Percentiles rank a stretch among this genome's conserved stretches.
Evolutionary conservation across 2,888 invertebrate genomes (phyloP).

Genomic region (Sisyra terminalis): DNA sequence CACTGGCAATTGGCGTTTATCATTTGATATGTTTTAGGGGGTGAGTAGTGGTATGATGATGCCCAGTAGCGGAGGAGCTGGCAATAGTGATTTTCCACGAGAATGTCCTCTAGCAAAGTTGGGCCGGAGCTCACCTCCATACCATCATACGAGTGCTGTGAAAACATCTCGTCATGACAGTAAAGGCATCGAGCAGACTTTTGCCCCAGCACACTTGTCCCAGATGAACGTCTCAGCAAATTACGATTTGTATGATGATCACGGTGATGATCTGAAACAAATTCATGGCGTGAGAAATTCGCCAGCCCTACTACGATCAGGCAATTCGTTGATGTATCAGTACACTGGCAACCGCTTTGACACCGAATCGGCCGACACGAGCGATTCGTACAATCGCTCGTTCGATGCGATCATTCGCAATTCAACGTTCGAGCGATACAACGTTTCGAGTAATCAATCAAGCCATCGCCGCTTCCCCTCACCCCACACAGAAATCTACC

Average conservation of each 20-base stretch:
- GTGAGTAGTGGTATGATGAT: no score
- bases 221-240: not conserved
- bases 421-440: slow-evolving; percentile 15
- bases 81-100: no score
- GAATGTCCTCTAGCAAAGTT: slow-evolving; percentile 39
- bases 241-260: not conserved
- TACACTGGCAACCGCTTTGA: not conserved
- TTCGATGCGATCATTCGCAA: not conserved
- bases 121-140: slow-evolving; percentile 30
- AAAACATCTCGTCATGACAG: not conserved
- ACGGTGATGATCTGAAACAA: not conserved
- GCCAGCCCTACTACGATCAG: not conserved
- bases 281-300: not conserved
- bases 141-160: slow-evolving; percentile 15
- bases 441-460: slow-evolving; percentile 13
- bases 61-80: no score
- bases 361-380: not conserved
- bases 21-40: no score
- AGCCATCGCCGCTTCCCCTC: slow-evolving; percentile 11
- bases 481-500: slow-evolving; percentile 8
- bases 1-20: no score
- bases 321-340: not conserved
- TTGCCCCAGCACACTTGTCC: slow-evolving; percentile 3
- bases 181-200: slow-evolving; percentile 12
- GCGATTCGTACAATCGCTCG: not conserved